Evolutionary conservation across 2,797 vertebrate genomes (phyloP).

Genomic region (Dryobates pubescens): DNA sequence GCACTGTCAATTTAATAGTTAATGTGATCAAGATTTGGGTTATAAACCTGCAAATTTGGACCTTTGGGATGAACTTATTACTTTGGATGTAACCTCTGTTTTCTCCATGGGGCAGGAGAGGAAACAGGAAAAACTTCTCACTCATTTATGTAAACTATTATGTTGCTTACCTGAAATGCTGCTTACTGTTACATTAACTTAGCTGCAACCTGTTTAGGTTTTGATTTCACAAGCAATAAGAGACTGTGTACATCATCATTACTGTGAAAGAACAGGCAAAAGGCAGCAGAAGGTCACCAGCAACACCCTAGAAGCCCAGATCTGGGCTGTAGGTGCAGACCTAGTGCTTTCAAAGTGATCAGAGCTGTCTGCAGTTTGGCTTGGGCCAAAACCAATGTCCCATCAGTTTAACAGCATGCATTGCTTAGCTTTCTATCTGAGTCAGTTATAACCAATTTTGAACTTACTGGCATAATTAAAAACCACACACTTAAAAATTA

Average conservation of each 20-base stretch:
- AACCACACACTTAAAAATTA: neutral
- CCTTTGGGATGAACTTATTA: neutral
- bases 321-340: neutral
- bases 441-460: neutral
- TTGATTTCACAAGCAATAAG: constrained; percentile 14
- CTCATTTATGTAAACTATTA: constrained; percentile 8
- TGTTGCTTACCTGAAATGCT: neutral
- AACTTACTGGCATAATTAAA: neutral
- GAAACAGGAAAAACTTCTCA: constrained; percentile 31
- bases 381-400: neutral
- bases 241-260: neutral
- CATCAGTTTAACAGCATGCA: neutral
- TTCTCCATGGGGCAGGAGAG: neutral
- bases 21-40: neutral
- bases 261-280: neutral
- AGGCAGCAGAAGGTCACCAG: neutral
- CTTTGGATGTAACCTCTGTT: neutral
- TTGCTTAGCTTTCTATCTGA: neutral
- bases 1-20: neutral
- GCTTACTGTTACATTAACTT: neutral
- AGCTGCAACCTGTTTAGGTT: neutral
- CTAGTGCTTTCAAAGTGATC: neutral
- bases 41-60: constrained; percentile 2
- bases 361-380: neutral
- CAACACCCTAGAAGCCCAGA: neutral